phyloP scores from a whole-genome alignment of 2,113 vertebrate genomes.

The Embiotoca jacksoni region DNA sequence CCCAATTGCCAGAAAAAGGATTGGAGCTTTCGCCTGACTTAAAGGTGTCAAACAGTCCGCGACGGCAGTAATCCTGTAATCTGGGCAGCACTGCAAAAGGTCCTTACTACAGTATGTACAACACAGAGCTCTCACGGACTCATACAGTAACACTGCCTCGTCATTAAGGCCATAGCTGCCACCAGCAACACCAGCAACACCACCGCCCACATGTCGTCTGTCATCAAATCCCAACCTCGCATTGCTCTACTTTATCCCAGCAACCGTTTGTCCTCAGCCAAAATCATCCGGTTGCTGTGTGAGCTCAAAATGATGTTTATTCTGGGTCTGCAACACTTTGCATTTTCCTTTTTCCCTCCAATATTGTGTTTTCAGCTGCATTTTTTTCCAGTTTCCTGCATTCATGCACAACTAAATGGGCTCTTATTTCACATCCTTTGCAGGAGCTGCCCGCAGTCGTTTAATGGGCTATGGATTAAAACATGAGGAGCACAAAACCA shows the following conservation, averaged over 20 bases:
- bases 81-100: slow-evolving; percentile 50
- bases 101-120: slow-evolving; percentile 26
- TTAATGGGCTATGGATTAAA: neutral
- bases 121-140: slow-evolving; percentile 11
- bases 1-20: slow-evolving; percentile 49
- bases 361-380: neutral
- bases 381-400: neutral
- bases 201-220: slow-evolving; percentile 60
- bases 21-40: slow-evolving; percentile 55
- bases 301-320: neutral
- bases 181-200: slow-evolving; percentile 62
- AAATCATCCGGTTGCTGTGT: slow-evolving; percentile 6
- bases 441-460: no score
- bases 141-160: slow-evolving; percentile 34
- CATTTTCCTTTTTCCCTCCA: neutral
- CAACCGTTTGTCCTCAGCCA: slow-evolving; percentile 35
- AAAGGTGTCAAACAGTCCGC: slow-evolving; percentile 65
- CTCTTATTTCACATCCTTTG: neutral
- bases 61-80: slow-evolving; percentile 70
- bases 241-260: slow-evolving; percentile 35
- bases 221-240: slow-evolving; percentile 53
- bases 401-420: neutral
- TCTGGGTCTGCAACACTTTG: neutral
- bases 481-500: neutral
- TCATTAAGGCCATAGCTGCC: slow-evolving; percentile 57